Base-by-base conservation (phyloP, 2,797 vertebrate species). In the Sebastes steindachneri region DNA sequence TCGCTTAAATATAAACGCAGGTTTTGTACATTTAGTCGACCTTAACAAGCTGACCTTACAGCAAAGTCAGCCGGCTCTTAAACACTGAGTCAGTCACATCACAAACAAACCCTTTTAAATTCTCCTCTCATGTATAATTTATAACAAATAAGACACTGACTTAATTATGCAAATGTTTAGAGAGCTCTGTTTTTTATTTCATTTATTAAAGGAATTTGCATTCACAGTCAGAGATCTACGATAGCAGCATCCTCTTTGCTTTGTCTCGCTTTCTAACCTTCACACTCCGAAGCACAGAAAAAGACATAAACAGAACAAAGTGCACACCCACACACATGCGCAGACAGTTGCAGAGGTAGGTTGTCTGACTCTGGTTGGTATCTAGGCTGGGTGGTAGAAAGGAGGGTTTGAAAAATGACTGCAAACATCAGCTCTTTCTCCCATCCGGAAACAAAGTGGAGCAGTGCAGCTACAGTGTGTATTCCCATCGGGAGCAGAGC, bases 371-470 rank as follows among this genome's bases (percentile, higher is more conserved):
- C 63, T 68, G 78, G 5, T 26, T 58, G 26, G 60, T 77, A 58
- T 80, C 26, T 31, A 25, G 62, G 29, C n/a, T 53, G 15, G 57
- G 21, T 74, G 58, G 17, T 28, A 48, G 15, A 48, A 48, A 41
- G 9, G 26, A 62, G 23, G 14, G 14, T 23, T 68, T 71, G 7
- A 75, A 76, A 90, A 88, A 83, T 9, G 23, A 84, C 75, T 85
- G 84, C 85, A 68, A 67, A 76, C 81, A 85, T 86, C 85, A 86
- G 89, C 90, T 87, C 74, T 87, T 89, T 77, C 35, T 74, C 25
- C 45, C 9, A 25, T 64, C 51, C 2, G 23, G 66, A 84, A 82
- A 86, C 77, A 74, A 79, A 84, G 63, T 55, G 77, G 76, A 70
- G 72, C 54, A 17, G 59, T 75, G 75, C 75, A 65, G 71, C 74